Conservation (phyloP, 2,797 vertebrate genomes). For the Rhabdomys pumilio region DNA sequence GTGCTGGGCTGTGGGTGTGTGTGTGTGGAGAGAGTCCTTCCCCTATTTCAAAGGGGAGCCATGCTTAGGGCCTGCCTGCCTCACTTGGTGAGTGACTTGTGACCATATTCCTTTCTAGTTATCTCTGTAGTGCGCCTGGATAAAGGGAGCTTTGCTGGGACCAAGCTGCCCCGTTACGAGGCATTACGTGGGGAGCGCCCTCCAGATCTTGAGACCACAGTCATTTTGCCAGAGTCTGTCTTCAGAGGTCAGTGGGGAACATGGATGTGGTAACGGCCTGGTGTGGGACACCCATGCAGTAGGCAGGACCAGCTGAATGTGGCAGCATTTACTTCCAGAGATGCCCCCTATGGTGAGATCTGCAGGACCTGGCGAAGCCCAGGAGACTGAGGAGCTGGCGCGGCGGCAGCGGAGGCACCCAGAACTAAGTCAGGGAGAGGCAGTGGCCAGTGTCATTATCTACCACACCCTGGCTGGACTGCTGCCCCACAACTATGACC, state of each 20-base stretch:
- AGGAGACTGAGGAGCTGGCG: conserved; percentile 82
- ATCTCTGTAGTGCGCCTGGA: conserved; percentile 96
- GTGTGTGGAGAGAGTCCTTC: neutral
- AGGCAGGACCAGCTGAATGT: neutral
- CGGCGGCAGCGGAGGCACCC: conserved; percentile 92
- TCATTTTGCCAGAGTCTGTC: conserved; percentile 94
- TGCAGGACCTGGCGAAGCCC: conserved; percentile 49
- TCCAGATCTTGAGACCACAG: conserved; percentile 93
- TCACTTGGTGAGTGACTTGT: neutral
- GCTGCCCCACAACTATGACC: conserved; percentile 95
- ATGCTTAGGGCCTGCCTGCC: neutral
- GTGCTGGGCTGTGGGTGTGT: fast-evolving
- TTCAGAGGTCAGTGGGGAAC: conserved; percentile 90
- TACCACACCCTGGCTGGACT: conserved; percentile 96
- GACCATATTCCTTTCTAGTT: conserved; percentile 87
- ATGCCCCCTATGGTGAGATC: conserved; percentile 63
- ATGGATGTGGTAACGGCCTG: conserved; percentile 84
- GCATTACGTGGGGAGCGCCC: conserved; percentile 93
- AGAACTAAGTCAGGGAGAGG: conserved; percentile 91
- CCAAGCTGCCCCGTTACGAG: conserved; percentile 95
- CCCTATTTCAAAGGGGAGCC: too few relatives aligned
- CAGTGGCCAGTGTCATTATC: conserved; percentile 96
- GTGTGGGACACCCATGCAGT: neutral
- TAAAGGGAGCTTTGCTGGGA: conserved; percentile 94
- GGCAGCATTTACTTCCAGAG: conserved; percentile 67